Evolutionary conservation across 2,888 invertebrate species (phyloP).

Genomic region (Orthosia cruda): DNA sequence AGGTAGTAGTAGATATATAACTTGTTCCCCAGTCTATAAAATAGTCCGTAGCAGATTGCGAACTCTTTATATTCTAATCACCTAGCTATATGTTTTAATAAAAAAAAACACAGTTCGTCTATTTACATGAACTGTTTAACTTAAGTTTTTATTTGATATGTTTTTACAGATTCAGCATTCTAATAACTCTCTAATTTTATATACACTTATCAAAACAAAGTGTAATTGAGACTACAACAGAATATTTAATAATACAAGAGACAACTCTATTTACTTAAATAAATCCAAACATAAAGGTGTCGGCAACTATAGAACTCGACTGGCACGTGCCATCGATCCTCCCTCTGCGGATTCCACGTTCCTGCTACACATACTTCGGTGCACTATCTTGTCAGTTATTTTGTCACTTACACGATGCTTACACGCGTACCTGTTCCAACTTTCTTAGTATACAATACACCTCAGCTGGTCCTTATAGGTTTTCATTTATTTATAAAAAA

Average conservation of each 20-base stretch:
- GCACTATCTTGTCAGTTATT: not conserved
- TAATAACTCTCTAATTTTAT: not conserved
- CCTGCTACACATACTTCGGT: not conserved
- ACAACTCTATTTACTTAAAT: not conserved
- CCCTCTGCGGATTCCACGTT: not conserved
- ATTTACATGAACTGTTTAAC: no score
- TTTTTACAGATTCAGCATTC: not conserved
- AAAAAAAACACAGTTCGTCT: no score
- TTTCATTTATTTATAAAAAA: no score
- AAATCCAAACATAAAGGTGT: not conserved
- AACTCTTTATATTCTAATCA: not conserved
- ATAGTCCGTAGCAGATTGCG: not conserved
- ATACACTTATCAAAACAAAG: not conserved
- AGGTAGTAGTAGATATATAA: not conserved
- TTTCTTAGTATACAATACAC: not conserved
- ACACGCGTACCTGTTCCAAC: slow-evolving; percentile 4
- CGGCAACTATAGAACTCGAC: not conserved
- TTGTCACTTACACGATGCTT: not conserved
- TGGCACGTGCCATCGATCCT: slow-evolving; percentile 27
- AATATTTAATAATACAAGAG: not conserved
- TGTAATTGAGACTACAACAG: not conserved
- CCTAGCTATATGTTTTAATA: not conserved
- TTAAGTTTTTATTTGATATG: no score
- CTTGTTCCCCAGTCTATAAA: not conserved
- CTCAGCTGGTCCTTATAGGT: no score